Conservation (phyloP, 2,888 invertebrate species). For the Autographa gamma region DNA sequence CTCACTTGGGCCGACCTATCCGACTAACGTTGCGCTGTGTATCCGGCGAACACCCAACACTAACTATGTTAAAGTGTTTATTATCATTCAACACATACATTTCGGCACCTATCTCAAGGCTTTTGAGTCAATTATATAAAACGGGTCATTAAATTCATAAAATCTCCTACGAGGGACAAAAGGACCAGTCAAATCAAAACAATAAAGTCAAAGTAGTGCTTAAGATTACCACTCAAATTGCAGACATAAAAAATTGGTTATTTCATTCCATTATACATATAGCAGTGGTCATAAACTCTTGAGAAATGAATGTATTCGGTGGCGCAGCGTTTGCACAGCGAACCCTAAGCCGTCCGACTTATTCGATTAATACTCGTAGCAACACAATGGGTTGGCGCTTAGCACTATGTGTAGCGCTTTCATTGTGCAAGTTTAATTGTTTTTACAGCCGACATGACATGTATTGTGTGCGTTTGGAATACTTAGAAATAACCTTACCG, state of each 20-base stretch:
- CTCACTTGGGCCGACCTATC: conserved; percentile 85
- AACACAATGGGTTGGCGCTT: conserved; percentile 76
- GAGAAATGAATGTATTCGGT: conserved; percentile 39
- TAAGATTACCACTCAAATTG: conserved; percentile 12
- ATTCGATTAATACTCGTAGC: conserved; percentile 80
- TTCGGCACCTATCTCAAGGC: conserved; percentile 19
- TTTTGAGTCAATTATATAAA: background rate
- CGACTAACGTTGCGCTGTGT: conserved; percentile 68
- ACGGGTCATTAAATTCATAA: background rate
- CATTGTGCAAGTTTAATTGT: conserved; percentile 85
- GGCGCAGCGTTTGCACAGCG: conserved; percentile 46
- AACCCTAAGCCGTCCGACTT: conserved; percentile 65
- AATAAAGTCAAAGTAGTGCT: conserved; percentile 12
- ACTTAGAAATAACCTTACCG: conserved; percentile 57
- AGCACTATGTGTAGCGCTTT: conserved; percentile 72
- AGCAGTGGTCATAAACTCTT: conserved; percentile 39
- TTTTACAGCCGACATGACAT: conserved; percentile 72
- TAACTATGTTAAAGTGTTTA: conserved; percentile 43
- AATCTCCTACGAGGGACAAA: background rate
- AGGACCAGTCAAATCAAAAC: background rate
- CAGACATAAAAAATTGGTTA: conserved; percentile 16
- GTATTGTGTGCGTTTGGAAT: conserved; percentile 56
- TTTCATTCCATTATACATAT: conserved; percentile 46
- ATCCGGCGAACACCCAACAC: conserved; percentile 61
- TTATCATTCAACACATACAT: conserved; percentile 32